Percentiles rank a stretch among this genome's conserved stretches.
phyloP scores from a whole-genome alignment of 2,888 invertebrate genomes.

The Oscheius sp. region DNA sequence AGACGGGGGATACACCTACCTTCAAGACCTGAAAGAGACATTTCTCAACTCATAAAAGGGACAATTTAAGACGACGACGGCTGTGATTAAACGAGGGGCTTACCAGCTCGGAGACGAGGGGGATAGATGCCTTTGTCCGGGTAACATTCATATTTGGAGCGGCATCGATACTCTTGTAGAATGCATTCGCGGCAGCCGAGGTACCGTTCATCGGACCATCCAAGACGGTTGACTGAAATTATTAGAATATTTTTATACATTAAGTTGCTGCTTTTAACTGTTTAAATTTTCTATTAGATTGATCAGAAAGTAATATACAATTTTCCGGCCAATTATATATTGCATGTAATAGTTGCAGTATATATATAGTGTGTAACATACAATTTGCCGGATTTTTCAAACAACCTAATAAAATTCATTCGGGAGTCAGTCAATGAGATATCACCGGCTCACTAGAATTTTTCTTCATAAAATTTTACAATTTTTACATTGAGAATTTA shows the following conservation, averaged over 20 bases:
- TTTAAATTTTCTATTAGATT: background rate
- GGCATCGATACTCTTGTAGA: conserved; percentile 99
- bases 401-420: too few relatives aligned
- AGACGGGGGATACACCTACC: conserved; percentile 19
- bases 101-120: conserved; percentile 98
- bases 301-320: too few relatives aligned
- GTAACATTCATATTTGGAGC: conserved; percentile 95
- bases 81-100: conserved; percentile 74
- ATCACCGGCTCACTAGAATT: too few relatives aligned
- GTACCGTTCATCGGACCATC: conserved; percentile 50
- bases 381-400: too few relatives aligned
- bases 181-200: conserved; percentile 93
- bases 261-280: background rate
- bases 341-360: too few relatives aligned
- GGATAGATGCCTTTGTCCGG: conserved; percentile 88
- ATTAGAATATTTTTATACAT: background rate
- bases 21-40: conserved; percentile 33
- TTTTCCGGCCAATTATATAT: too few relatives aligned
- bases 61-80: conserved; percentile 3
- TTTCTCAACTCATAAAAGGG: conserved; percentile 5
- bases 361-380: too few relatives aligned
- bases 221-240: conserved; percentile 66
- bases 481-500: too few relatives aligned
- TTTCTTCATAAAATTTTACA: too few relatives aligned
- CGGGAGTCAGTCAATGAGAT: too few relatives aligned